Percentiles rank a stretch among this genome's conserved stretches.
Conservation (phyloP, 2,113 vertebrate species). For the Aptenodytes patagonicus region DNA sequence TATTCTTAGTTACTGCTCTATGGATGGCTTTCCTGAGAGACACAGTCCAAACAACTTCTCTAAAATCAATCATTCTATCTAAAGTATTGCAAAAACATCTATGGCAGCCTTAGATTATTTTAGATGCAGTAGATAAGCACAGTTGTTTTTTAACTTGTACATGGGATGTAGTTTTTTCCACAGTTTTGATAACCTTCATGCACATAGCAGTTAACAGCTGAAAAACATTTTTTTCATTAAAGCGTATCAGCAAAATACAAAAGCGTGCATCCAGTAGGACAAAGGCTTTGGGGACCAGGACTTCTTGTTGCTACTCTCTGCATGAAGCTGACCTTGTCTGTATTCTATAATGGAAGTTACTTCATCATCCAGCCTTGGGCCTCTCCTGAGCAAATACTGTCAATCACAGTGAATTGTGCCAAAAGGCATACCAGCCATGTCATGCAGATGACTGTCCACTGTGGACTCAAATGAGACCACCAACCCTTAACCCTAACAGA, state of each 20-base stretch:
- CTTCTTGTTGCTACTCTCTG: constrained; percentile 29
- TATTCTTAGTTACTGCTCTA: constrained; percentile 10
- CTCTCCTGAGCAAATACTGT: constrained; percentile 18
- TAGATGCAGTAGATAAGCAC: background rate
- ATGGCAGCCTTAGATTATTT: constrained; percentile 45
- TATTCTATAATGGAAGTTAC: constrained; percentile 66
- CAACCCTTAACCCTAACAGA: background rate
- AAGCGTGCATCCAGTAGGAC: background rate
- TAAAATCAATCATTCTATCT: constrained; percentile 6
- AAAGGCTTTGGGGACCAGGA: constrained; percentile 22
- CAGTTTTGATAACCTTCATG: constrained; percentile 60
- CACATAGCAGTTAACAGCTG: constrained; percentile 23
- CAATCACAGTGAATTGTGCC: background rate
- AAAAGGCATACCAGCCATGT: background rate
- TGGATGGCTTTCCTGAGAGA: constrained; percentile 32
- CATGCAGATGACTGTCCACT: background rate
- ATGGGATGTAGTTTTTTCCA: background rate
- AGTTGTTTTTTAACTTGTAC: constrained; percentile 27
- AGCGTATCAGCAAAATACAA: constrained; percentile 36
- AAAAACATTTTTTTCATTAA: constrained; percentile 35
- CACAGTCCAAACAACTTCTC: background rate
- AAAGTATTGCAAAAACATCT: constrained; percentile 27
- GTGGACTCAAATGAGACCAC: constrained; percentile 1
- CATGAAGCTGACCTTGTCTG: constrained; percentile 50
- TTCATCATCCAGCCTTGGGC: constrained; percentile 30